Conservation (phyloP, 2,888 invertebrate species). For the Dorcus hopei region DNA sequence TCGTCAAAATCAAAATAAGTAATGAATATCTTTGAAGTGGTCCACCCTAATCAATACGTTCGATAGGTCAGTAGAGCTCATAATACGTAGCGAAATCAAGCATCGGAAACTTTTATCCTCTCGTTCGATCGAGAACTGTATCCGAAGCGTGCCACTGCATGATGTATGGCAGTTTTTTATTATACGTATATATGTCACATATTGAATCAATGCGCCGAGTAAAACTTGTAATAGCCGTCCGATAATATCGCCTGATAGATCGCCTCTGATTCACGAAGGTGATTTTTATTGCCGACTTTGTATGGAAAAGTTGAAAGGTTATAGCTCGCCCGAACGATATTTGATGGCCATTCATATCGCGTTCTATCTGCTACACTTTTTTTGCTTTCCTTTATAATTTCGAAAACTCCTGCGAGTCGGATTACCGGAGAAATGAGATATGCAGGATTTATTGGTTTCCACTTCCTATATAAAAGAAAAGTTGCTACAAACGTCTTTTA, state of each 20-base stretch:
- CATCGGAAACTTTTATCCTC: neutral
- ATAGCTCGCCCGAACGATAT: constrained; percentile 9
- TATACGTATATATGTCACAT: constrained; percentile 19
- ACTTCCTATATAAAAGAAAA: too few relatives aligned
- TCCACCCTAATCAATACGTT: neutral
- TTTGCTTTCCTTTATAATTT: neutral
- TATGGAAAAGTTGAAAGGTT: constrained; percentile 14
- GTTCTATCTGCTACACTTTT: constrained; percentile 7
- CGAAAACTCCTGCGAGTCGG: neutral
- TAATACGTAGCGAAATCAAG: neutral
- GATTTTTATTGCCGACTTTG: constrained; percentile 44
- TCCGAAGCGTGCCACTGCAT: constrained; percentile 2
- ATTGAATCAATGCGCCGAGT: constrained; percentile 32
- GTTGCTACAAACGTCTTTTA: too few relatives aligned
- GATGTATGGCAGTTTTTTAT: constrained; percentile 20
- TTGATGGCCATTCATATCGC: constrained; percentile 9
- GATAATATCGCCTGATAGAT: constrained; percentile 49
- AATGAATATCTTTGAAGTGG: too few relatives aligned
- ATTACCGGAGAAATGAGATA: neutral
- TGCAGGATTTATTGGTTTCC: neutral
- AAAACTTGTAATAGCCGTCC: constrained; percentile 39
- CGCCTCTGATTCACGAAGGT: constrained; percentile 46
- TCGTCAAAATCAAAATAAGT: too few relatives aligned
- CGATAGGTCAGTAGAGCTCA: neutral
- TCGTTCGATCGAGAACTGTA: neutral